Base-by-base conservation (phyloP, 2,113 vertebrate species). In the Nyctibius bracteatus region DNA sequence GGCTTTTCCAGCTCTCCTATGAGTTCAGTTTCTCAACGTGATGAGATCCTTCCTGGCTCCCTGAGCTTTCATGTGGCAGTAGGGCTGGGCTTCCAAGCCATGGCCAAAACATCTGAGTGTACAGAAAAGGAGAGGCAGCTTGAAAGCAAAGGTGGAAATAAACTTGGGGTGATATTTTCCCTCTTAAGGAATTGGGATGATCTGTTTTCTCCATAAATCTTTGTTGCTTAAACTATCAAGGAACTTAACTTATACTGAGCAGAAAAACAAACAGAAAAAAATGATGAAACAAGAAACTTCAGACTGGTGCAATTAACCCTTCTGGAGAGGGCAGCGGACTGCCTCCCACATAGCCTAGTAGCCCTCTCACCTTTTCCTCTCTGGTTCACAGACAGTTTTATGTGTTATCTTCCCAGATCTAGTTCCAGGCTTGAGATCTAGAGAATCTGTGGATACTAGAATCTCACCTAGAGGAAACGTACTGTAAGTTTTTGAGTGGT, bases 31-130 rank as follows among this genome's bases (percentile, higher is more conserved):
- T 96, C 71, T 90, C 67, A 67, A 3, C 6, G 3, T 72, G 78
- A 74, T 95, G 55, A 81, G 79, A 83, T 74, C 59, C 95, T 88
- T 92, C 65, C 80, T 95, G 88, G 63, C 43, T 88, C 33, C 41
- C 68, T 47, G 68, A 57, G 31, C 41, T 88, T 93, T 86, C 43
- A 67, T 88, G 63, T 90, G 72, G 75, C 77, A 65, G 65, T 54
- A 88, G 72, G 39, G 72, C 80, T 81, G 68, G 44, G 52, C 35
- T 95, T 81, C 63, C 25, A 0, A 86, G 59, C 27, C 24, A 63
- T 3, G 8, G 47, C n/a, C 88, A 84, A 68, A 93, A 63, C 20
- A 57, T 72, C 77, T 54, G 44, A 81, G 47, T 9, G n/a, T 52
- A 71, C 20, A 68, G 72, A 86, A 78, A 88, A 65, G 35, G 51